Base-by-base conservation (phyloP, 23 tunicate species). In the Oikopleura vanhoeffeni region DNA sequence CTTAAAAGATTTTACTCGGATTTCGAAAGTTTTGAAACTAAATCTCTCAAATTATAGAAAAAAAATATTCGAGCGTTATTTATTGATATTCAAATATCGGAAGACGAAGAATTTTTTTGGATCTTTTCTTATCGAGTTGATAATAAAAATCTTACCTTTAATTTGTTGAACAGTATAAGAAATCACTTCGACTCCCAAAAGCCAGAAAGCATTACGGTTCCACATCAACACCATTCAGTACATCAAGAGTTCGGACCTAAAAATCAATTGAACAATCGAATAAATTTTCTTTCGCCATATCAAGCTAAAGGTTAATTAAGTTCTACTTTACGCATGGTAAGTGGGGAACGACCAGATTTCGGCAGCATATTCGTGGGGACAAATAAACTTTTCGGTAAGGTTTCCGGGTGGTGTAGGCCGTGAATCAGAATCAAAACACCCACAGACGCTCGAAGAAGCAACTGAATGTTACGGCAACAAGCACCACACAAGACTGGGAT, bases 401-500 rank as follows among this genome's bases (percentile, higher is more conserved):
- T 90, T 90, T 86, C n/a, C 97, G 75, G 3, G 97, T 92, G 0
- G 97, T 92, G 88, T 87, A 92, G 67, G 97, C 64, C 97, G 85
- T 92, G 97, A 41, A 92, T 92, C 75, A 92, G 39, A 83, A 92
- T 90, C 30, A 92, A 86, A 28, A 85, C 88, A 39, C 87, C 97
- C 49, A 94, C 89, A 1, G 88, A 91, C 2, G 86, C 40, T 39
- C 97, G 87, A 39, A 92, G 86, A 83, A 92, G 41, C 30, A 92
- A 84, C 67, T 92, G 97, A 0, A 92, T 87, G 85, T 90, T 91
- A 40, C 97, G 83, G 60, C 89, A 90, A 85, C 94, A 90, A 40
- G 97, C 97, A 40, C 88, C 94, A 89, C 89, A 40, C 85, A 92
- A 83, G 34, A 94, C 97, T 1, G 97, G 97, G 38, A 92, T 92